Base-by-base conservation (phyloP, 35 echinoderm and acorn worm genomes). In the Eucidaris tribuloides region DNA sequence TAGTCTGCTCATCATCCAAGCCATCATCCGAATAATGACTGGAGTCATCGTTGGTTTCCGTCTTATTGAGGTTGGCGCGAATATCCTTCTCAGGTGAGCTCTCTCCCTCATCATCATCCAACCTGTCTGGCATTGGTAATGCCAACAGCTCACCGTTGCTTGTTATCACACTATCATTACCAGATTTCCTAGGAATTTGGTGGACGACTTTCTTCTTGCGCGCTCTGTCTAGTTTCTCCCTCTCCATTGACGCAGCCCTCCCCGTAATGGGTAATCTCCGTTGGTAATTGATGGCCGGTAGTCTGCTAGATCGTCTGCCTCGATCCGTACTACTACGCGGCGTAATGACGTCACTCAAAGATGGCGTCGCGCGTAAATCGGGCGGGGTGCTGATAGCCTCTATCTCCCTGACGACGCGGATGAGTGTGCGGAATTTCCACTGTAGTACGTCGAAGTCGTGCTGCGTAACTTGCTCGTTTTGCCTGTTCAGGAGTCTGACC, bases 381-480 rank as follows among this genome's bases (percentile, higher is more conserved):
- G 68, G 68, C 23, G 68, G 68, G 2, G 68, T 74, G 25, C n/a
- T 20, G 68, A 74, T 74, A 74, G 68, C 38, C 37, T 74, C 68
- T 6, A 74, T 36, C 44, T 74, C 68, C 41, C 68, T 74, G 68
- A 74, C 68, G 23, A 74, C 28, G 38, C 44, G 29, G 22, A 74
- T 40, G 9, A 74, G 38, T 14, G 68, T 24, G 2, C 35, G 68
- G 41, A 74, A 74, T 44, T 74, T 74, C 68, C 68, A 74, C 1
- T 74, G 36, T 5, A 74, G 38, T 74, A 74, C 68, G 44, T 74
- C 68, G 22, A 42, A 74, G 68, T 74, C 68, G 34, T 74, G 68
- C 37, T 74, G 68, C 3, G 68, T 74, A 7, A 74, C 41, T 14
- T 44, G 38, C 44, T 74, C 68, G 68, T 74, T 74, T 74, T 74